Conservation (phyloP, 2,113 vertebrate species). For the Megaceryle torquata region DNA sequence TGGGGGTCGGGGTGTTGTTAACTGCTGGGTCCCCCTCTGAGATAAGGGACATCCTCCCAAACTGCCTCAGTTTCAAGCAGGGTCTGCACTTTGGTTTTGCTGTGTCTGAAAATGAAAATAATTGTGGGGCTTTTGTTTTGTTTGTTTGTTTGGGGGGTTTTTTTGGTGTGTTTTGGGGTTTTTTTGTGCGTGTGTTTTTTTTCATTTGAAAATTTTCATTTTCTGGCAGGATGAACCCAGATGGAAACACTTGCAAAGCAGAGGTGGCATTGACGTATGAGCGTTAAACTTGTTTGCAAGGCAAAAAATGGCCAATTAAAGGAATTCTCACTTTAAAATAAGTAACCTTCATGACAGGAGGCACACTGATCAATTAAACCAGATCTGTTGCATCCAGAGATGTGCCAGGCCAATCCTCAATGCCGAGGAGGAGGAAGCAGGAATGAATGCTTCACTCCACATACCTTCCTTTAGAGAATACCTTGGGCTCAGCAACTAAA, state of each 20-base stretch:
- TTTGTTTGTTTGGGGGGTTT: no score
- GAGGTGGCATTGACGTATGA: neutral
- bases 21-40: neutral
- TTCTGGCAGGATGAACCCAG: neutral
- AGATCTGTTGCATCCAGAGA: rapidly evolving
- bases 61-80: neutral
- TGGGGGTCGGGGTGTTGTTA: neutral
- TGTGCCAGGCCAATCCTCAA: neutral
- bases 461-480: neutral
- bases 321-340: neutral
- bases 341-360: neutral
- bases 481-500: neutral
- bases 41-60: neutral
- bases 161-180: no score
- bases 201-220: neutral
- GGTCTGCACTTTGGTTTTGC: neutral
- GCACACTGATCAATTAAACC: neutral
- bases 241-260: neutral
- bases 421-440: neutral
- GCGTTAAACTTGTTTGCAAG: neutral
- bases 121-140: neutral
- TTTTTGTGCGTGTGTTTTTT: neutral
- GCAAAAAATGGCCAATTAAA: neutral
- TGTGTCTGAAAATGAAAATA: neutral
- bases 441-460: neutral